A percentile compares a stretch with the other conserved stretches of the same genome.
Evolutionary conservation across 37 sponge, comb jelly and placozoan genomes (phyloP).

Genomic region (Mnemiopsis leidyi): DNA sequence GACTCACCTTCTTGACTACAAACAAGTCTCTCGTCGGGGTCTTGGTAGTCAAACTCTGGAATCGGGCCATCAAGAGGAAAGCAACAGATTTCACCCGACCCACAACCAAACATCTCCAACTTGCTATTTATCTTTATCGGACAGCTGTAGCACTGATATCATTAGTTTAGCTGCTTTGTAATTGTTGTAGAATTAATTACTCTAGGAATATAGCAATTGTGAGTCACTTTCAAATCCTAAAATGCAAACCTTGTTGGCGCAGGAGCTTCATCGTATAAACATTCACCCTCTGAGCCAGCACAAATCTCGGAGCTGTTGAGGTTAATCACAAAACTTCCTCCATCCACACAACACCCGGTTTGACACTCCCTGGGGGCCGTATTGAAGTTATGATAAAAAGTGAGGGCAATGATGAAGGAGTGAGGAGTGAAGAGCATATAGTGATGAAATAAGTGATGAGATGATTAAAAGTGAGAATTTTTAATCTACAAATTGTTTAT

Average conservation of each 20-base stretch:
- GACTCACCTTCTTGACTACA: neutral
- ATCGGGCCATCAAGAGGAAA: conserved; percentile 6
- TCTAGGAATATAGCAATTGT: neutral
- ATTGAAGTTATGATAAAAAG: neutral
- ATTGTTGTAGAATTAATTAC: neutral
- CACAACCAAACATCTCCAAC: conserved; percentile 25
- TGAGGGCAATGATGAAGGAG: too few relatives aligned
- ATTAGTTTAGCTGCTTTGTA: neutral
- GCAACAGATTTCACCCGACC: neutral
- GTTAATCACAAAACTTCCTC: neutral
- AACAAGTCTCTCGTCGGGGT: neutral
- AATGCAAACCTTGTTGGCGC: neutral
- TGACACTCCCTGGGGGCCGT: neutral
- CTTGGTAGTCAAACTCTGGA: neutral
- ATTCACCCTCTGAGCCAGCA: neutral
- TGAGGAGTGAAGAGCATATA: too few relatives aligned
- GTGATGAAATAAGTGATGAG: too few relatives aligned
- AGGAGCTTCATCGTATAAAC: neutral
- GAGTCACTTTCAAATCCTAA: too few relatives aligned
- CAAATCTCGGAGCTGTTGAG: neutral
- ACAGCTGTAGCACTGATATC: neutral
- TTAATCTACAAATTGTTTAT: too few relatives aligned
- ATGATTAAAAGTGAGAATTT: too few relatives aligned
- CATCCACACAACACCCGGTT: neutral
- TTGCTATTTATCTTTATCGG: neutral